phyloP scores from a whole-genome alignment of 2,888 invertebrate genomes.

The Caenorhabditis afra region DNA sequence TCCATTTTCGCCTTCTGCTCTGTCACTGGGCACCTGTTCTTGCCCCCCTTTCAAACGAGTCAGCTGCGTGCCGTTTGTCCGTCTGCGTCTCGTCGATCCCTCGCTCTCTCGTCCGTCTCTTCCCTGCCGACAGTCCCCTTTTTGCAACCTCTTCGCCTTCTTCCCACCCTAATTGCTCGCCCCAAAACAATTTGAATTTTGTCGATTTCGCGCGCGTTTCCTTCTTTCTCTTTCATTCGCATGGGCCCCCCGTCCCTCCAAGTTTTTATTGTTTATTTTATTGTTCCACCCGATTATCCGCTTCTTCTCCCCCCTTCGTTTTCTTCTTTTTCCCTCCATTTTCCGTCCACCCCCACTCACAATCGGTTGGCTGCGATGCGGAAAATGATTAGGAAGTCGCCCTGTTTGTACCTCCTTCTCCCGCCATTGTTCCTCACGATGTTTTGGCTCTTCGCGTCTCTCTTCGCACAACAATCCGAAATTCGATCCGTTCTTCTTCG shows the following conservation, averaged over 20 bases:
- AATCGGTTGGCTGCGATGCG: slow-evolving; percentile 22
- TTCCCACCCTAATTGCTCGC: background rate
- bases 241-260: background rate
- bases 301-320: slow-evolving; percentile 1
- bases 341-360: slow-evolving; percentile 10
- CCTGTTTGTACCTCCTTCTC: slow-evolving; percentile 15
- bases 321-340: slow-evolving; percentile 1
- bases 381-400: slow-evolving; percentile 27
- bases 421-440: slow-evolving; percentile 23
- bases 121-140: slow-evolving; percentile 29
- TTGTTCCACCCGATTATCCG: slow-evolving; percentile 35
- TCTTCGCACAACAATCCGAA: slow-evolving; percentile 17
- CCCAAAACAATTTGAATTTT: slow-evolving; percentile 7
- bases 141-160: slow-evolving; percentile 40
- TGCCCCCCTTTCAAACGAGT: slow-evolving; percentile 17
- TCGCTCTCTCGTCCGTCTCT: slow-evolving; percentile 10
- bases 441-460: slow-evolving; percentile 11
- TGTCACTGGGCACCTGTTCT: slow-evolving; percentile 19
- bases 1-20: slow-evolving; percentile 2
- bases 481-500: slow-evolving; percentile 25
- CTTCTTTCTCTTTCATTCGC: background rate
- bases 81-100: slow-evolving; percentile 27
- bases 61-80: slow-evolving; percentile 31
- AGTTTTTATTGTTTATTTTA: slow-evolving; percentile 36
- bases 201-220: background rate